These are phyloP conservation scores for Onychomys leucogaster DNA, from an alignment of 2,797 vertebrate species.

Conservation along the genomic window DNA sequence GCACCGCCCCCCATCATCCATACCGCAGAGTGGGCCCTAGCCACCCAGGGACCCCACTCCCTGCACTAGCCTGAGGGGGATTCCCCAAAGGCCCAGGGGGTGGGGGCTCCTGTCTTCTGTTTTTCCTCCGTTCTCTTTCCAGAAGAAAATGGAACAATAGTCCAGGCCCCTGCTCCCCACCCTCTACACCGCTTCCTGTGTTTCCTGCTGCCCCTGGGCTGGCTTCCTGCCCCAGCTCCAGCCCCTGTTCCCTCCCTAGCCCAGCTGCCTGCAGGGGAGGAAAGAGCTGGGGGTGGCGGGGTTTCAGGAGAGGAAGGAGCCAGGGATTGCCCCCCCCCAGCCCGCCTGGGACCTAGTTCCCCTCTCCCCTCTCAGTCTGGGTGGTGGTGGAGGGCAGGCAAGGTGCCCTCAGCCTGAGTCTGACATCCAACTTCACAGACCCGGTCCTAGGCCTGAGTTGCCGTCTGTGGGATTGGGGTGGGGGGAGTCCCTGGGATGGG, in stretches of 20 bases:
- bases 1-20: background rate
- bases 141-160: slow-evolving; percentile 84
- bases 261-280: slow-evolving; percentile 81
- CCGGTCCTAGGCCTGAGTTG: slow-evolving; percentile 67
- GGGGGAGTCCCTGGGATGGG: slow-evolving; percentile 70
- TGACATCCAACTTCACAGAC: slow-evolving; percentile 67
- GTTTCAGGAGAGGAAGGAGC: slow-evolving; percentile 74
- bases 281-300: slow-evolving; percentile 71
- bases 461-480: slow-evolving; percentile 66
- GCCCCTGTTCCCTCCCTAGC: slow-evolving; percentile 73
- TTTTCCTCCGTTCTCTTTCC: slow-evolving; percentile 83
- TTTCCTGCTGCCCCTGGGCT: slow-evolving; percentile 84
- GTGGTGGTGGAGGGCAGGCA: slow-evolving; percentile 31
- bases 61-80: slow-evolving; percentile 64
- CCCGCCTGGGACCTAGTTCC: background rate
- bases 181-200: slow-evolving; percentile 80
- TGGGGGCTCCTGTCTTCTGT: slow-evolving; percentile 75
- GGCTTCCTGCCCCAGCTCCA: slow-evolving; percentile 82
- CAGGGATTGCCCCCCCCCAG: slow-evolving; percentile 36
- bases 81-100: slow-evolving; percentile 77
- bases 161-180: slow-evolving; percentile 78
- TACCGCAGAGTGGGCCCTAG: background rate
- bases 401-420: slow-evolving; percentile 50
- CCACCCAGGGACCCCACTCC: slow-evolving; percentile 42
- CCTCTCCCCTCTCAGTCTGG: slow-evolving; percentile 53